Evolutionary conservation across 2,113 vertebrate species (phyloP).

Genomic region (Danio rerio): GRCz12tu NC_133182.1:23732501-23733000

Average conservation of each 20-base stretch:
- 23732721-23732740: not conserved
- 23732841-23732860: constrained; percentile 58
- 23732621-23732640: not conserved
- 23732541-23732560: not conserved
- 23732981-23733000: constrained; percentile 35
- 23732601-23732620: not conserved
- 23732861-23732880: constrained; percentile 53
- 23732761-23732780: constrained; percentile 2
- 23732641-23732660: not conserved
- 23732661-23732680: not conserved
- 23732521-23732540: not conserved
- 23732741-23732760: constrained; percentile 18
- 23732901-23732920: constrained; percentile 49
- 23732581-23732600: not conserved
- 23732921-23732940: constrained; percentile 32
- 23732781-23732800: constrained; percentile 59
- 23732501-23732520: not conserved
- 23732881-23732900: constrained; percentile 57
- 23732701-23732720: not conserved
- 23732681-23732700: not conserved
- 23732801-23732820: constrained; percentile 54
- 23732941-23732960: constrained; percentile 8
- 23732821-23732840: constrained; percentile 57
- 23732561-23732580: not conserved
- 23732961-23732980: constrained; percentile 39